Percentiles rank a stretch among this genome's conserved stretches.
phyloP scores from a whole-genome alignment of 2,797 vertebrate species.

The Luscinia megarhynchos region DNA sequence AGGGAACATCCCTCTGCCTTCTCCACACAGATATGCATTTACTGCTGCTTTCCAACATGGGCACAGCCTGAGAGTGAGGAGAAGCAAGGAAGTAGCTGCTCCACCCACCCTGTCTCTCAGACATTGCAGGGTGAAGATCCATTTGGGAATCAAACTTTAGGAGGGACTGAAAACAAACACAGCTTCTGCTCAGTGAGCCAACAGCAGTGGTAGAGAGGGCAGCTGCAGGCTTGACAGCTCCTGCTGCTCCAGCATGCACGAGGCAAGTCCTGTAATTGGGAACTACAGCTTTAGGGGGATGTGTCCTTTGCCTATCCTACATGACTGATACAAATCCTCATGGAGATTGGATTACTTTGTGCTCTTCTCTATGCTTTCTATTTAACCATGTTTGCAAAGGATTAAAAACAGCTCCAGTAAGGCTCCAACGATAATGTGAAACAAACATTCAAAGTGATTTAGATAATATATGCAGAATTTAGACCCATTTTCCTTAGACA shows the following conservation, averaged over 20 bases:
- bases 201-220: not conserved
- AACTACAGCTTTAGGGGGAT: not conserved
- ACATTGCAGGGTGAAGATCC: not conserved
- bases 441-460: not conserved
- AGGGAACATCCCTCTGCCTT: not conserved
- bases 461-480: not conserved
- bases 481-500: not conserved
- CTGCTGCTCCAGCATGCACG: not conserved
- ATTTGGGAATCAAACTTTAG: not conserved
- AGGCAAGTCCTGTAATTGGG: not conserved
- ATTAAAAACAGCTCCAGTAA: conserved; percentile 22
- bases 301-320: not conserved
- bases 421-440: not conserved
- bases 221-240: not conserved
- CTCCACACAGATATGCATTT: not conserved
- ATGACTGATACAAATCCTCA: not conserved
- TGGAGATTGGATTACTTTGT: not conserved
- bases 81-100: not conserved
- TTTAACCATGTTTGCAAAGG: conserved; percentile 12
- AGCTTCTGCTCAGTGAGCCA: not conserved
- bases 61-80: not conserved
- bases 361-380: not conserved
- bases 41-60: not conserved
- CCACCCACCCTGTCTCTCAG: fast-evolving
- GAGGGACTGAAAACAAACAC: not conserved